Conservation (phyloP, 37 sponge, comb jelly and placozoan genomes). For the Cladorhizidae sp. region DNA sequence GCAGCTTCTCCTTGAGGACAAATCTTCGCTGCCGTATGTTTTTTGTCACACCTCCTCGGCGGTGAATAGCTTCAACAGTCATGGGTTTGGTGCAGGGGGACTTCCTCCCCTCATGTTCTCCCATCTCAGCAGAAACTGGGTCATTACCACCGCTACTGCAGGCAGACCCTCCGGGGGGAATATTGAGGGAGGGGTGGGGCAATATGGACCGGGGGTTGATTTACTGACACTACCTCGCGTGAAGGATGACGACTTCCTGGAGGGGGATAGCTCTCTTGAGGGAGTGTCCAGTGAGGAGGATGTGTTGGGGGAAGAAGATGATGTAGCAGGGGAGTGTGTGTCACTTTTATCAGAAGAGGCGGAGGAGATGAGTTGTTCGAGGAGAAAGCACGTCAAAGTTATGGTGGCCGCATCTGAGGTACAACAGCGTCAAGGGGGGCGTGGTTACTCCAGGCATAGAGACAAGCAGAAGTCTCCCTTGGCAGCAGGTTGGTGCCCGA, state of each 20-base stretch:
- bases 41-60: not conserved
- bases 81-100: conserved; percentile 79
- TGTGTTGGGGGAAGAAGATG: not conserved
- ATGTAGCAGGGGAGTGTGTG: not conserved
- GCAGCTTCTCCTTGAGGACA: no score
- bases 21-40: no score
- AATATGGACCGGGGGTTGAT: conserved; percentile 40
- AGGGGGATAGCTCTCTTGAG: not conserved
- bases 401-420: not conserved
- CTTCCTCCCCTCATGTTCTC: conserved; percentile 55
- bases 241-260: not conserved
- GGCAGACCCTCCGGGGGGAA: not conserved
- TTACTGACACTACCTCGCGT: not conserved
- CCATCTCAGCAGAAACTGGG: conserved; percentile 64
- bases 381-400: not conserved
- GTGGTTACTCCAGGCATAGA: conserved; percentile 7
- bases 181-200: not conserved
- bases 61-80: conserved; percentile 17
- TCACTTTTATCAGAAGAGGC: not conserved
- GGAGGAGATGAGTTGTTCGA: not conserved
- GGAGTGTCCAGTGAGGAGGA: not conserved
- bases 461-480: not conserved
- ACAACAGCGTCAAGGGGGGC: conserved; percentile 11
- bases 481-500: not conserved
- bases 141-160: no score